A percentile compares a stretch with the other conserved stretches of the same genome.
These are phyloP conservation scores for Temnothorax curvispinosus DNA, from an alignment of 1,140 invertebrate genomes.

Conservation along the genomic window DNA sequence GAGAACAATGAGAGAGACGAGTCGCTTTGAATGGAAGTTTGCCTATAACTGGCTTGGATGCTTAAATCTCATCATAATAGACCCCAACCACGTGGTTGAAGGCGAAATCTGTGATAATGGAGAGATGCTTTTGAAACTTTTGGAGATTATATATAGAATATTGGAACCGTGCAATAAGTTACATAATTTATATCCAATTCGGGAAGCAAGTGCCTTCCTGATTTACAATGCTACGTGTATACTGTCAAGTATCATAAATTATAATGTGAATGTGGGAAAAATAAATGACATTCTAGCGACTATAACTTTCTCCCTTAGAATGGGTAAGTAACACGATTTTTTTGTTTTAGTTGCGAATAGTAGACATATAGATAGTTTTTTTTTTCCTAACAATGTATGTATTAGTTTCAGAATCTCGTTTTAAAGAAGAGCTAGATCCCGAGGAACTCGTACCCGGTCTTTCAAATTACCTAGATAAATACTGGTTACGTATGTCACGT, in stretches of 20 bases:
- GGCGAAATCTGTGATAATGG: conserved; percentile 35
- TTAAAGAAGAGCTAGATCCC: conserved; percentile 50
- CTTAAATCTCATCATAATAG: conserved; percentile 60
- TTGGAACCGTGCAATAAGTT: conserved; percentile 67
- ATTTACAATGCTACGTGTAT: too few relatives aligned
- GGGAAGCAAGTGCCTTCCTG: conserved; percentile 58
- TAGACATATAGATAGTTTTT: not conserved
- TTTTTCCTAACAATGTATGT: not conserved
- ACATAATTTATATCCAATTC: conserved; percentile 67
- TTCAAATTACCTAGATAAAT: conserved; percentile 67
- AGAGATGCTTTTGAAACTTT: conserved; percentile 64
- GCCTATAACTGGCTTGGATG: conserved; percentile 75
- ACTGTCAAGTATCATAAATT: too few relatives aligned
- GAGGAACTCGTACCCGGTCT: conserved; percentile 62
- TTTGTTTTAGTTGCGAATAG: conserved; percentile 14
- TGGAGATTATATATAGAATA: conserved; percentile 69
- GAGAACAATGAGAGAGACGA: not conserved
- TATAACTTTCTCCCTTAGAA: conserved; percentile 13
- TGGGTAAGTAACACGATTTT: conserved; percentile 15
- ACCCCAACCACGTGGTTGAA: conserved; percentile 38
- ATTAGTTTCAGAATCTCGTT: conserved; percentile 36
- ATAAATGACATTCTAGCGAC: not conserved
- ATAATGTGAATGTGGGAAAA: not conserved
- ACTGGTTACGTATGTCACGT: conserved; percentile 59
- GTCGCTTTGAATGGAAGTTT: conserved; percentile 61